A percentile compares a stretch with the other conserved stretches of the same genome.
Conservation (phyloP, 2,888 invertebrate genomes). For the Ichneumon xanthorius region DNA sequence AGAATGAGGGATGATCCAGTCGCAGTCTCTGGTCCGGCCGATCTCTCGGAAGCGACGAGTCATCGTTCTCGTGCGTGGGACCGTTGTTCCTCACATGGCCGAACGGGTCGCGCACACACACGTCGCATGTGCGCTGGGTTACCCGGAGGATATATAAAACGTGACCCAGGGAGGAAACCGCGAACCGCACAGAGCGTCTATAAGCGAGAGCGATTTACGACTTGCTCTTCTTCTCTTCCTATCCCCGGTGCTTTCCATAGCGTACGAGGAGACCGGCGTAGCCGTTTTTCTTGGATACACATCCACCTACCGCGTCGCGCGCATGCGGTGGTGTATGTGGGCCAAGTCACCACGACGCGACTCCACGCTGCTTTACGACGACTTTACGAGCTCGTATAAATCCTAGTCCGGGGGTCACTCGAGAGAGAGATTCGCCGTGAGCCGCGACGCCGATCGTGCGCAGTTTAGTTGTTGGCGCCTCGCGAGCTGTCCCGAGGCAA, state of each 20-base stretch:
- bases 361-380: conserved; percentile 71
- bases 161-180: conserved; percentile 78
- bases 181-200: conserved; percentile 76
- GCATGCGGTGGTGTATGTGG: conserved; percentile 76
- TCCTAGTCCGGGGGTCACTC: conserved; percentile 70
- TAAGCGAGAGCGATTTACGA: conserved; percentile 80
- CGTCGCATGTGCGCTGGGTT: conserved; percentile 31
- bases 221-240: conserved; percentile 68
- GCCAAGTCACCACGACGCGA: conserved; percentile 76
- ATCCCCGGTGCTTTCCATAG: conserved; percentile 53
- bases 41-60: conserved; percentile 60
- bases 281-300: conserved; percentile 28
- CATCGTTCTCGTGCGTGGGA: conserved; percentile 63
- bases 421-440: conserved; percentile 41
- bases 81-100: conserved; percentile 21
- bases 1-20: conserved; percentile 43
- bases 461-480: conserved; percentile 15
- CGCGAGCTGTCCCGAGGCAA: neutral
- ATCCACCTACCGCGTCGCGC: conserved; percentile 58
- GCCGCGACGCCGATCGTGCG: conserved; percentile 20
- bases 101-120: conserved; percentile 29
- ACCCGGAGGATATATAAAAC: conserved; percentile 71
- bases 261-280: conserved; percentile 42
- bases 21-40: neutral
- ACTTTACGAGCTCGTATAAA: conserved; percentile 82